Evolutionary conservation across 1,140 invertebrate species (phyloP).

Genomic region (Sminthurides bifidus): DNA sequence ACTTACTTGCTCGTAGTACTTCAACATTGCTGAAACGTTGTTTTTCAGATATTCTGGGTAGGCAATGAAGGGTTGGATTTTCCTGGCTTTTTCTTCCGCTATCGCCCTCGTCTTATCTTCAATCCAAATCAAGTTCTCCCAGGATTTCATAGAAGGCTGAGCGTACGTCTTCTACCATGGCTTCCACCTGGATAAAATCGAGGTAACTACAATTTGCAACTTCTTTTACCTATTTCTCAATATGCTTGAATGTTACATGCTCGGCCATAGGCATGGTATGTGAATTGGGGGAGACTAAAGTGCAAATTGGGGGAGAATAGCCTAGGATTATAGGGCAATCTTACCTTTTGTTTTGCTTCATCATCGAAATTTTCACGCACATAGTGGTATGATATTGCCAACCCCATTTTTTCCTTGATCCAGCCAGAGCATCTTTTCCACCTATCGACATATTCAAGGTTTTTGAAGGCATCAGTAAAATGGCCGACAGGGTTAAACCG

Average conservation of each 20-base stretch:
- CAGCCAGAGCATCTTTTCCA: background rate
- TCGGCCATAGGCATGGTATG: too few relatives aligned
- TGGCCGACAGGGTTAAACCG: too few relatives aligned
- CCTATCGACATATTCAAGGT: background rate
- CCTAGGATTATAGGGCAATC: too few relatives aligned
- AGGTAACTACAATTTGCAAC: too few relatives aligned
- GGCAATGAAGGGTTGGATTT: conserved; percentile 16
- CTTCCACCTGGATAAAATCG: too few relatives aligned
- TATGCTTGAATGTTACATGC: too few relatives aligned
- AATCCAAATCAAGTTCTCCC: conserved; percentile 19
- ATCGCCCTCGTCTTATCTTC: conserved; percentile 1
- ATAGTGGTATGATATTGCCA: background rate
- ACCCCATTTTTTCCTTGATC: background rate
- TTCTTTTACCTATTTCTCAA: too few relatives aligned
- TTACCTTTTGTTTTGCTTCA: background rate
- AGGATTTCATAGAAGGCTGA: conserved; percentile 13
- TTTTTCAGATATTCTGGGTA: conserved; percentile 13
- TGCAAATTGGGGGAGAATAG: too few relatives aligned
- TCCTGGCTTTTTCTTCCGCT: conserved; percentile 4
- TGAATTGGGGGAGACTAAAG: too few relatives aligned
- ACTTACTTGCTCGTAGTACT: conserved; percentile 14
- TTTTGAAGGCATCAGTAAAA: too few relatives aligned
- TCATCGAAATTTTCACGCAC: background rate
- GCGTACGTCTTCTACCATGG: conserved; percentile 12
- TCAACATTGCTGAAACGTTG: background rate